Conservation (phyloP, 2,888 invertebrate species). For the Tinea pellionella region DNA sequence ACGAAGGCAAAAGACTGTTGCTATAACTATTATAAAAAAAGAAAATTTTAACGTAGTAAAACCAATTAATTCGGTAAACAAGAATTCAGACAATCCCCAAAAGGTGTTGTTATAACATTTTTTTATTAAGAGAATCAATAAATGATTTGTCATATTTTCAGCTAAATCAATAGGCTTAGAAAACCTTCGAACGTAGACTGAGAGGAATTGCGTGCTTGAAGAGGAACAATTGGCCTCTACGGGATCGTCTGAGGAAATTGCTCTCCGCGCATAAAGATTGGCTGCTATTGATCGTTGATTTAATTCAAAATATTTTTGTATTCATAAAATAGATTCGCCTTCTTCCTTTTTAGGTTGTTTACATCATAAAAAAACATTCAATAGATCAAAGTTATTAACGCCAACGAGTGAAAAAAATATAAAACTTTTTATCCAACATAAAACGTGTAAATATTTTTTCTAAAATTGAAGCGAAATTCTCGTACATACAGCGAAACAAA, state of each 20-base stretch:
- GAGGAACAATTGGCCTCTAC: conserved; percentile 1
- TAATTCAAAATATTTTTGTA: conserved; percentile 1
- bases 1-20: no score
- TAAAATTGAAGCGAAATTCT: background rate
- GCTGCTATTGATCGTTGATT: conserved; percentile 2
- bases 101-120: background rate
- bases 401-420: background rate
- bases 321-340: background rate
- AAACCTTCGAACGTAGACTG: background rate
- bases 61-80: no score
- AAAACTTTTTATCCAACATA: background rate
- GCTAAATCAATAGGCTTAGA: background rate
- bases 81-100: background rate
- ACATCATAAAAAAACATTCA: background rate
- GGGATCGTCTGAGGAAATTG: conserved; percentile 2
- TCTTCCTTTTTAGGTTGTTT: background rate
- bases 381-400: no score
- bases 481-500: background rate
- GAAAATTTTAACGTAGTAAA: no score
- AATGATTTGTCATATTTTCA: background rate
- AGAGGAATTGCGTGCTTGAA: background rate
- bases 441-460: background rate
- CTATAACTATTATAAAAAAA: no score
- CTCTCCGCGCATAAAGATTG: conserved; percentile 2
- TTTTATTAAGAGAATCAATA: background rate